These are phyloP conservation scores for Arbacia lixula DNA, from an alignment of 53 echinoderm and acorn worm species.

Conservation along the genomic window DNA sequence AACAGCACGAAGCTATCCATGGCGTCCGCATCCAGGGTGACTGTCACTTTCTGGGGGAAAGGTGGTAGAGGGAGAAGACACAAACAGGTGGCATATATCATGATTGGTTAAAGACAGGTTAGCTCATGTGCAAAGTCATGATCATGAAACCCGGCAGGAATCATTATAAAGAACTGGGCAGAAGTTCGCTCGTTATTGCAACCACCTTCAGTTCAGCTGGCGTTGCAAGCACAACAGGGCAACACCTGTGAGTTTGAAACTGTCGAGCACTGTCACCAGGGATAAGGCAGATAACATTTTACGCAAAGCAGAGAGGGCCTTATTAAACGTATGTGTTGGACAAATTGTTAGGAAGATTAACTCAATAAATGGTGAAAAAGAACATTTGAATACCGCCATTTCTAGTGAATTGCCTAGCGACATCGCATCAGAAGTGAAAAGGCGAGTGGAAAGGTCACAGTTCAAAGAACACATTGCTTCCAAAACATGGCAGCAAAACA, in stretches of 20 bases:
- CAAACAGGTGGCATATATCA: too few species aligned
- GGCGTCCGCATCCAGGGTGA: slow-evolving; percentile 93
- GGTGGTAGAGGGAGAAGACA: too few species aligned
- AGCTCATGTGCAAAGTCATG: too few species aligned
- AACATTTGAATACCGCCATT: slow-evolving; percentile 4
- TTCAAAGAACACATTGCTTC: slow-evolving; percentile 55
- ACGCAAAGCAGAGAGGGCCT: slow-evolving; percentile 1
- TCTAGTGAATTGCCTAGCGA: slow-evolving; percentile 14
- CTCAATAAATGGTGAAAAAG: slow-evolving; percentile 10
- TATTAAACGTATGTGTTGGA: background rate
- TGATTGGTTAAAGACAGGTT: too few species aligned
- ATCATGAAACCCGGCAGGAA: too few species aligned
- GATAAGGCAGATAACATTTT: slow-evolving; percentile 19
- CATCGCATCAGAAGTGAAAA: slow-evolving; percentile 34
- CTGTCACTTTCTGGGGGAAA: slow-evolving; percentile 78
- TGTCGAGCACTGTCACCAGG: slow-evolving; percentile 12
- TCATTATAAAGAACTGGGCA: too few species aligned
- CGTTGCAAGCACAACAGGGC: background rate
- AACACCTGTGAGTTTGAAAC: background rate
- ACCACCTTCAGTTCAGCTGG: slow-evolving; percentile 20
- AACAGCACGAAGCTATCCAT: slow-evolving; percentile 95
- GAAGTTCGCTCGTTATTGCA: too few species aligned
- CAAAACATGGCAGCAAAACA: slow-evolving; percentile 50
- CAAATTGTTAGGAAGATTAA: background rate
- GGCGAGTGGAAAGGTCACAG: slow-evolving; percentile 48